phyloP scores from a whole-genome alignment of 2,888 invertebrate species.

The Diachrysia chrysitis region DNA sequence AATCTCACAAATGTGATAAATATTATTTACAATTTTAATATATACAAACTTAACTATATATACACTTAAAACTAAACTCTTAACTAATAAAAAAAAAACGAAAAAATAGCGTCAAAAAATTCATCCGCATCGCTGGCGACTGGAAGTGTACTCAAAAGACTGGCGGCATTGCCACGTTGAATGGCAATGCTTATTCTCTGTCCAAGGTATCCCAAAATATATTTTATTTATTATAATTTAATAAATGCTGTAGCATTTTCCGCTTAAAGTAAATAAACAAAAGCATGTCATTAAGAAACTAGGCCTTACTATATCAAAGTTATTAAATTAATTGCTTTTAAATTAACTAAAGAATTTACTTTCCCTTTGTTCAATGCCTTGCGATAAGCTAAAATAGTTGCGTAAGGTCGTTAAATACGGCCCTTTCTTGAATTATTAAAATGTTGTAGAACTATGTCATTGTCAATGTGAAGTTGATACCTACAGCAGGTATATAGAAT shows the following conservation, averaged over 20 bases:
- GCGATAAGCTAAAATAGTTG: slow-evolving; percentile 45
- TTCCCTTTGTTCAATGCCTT: slow-evolving; percentile 55
- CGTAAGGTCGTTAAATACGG: slow-evolving; percentile 40
- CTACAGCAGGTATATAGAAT: slow-evolving; percentile 15
- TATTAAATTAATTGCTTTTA: slow-evolving; percentile 2
- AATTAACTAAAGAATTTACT: slow-evolving; percentile 29
- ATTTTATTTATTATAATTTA: too few relatives aligned
- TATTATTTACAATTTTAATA: too few relatives aligned
- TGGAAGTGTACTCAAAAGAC: too few relatives aligned
- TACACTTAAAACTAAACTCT: too few relatives aligned
- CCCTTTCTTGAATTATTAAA: slow-evolving; percentile 53
- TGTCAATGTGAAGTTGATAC: slow-evolving; percentile 57
- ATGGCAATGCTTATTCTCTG: too few relatives aligned
- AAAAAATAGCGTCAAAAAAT: too few relatives aligned
- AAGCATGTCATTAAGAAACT: neutral
- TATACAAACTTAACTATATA: too few relatives aligned
- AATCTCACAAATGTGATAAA: too few relatives aligned
- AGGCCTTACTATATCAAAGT: neutral
- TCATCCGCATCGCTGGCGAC: too few relatives aligned
- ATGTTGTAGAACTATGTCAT: slow-evolving; percentile 61
- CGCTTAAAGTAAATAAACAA: neutral
- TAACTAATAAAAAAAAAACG: too few relatives aligned
- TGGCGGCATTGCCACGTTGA: too few relatives aligned
- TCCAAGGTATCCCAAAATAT: too few relatives aligned
- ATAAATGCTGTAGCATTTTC: neutral